Conservation (phyloP, 2,113 vertebrate species). For the Sebastes schlegelii region DNA sequence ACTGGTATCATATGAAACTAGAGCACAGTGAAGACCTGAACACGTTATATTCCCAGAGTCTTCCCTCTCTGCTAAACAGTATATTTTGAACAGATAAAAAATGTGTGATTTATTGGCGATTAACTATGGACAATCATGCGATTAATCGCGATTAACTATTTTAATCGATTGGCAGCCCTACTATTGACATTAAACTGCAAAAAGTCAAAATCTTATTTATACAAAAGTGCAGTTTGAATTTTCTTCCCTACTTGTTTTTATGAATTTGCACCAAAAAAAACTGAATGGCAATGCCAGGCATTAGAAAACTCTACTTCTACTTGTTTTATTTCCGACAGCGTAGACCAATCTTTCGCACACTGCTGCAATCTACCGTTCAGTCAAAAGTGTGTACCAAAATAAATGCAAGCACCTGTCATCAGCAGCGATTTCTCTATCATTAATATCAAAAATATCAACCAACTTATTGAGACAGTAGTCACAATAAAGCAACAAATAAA, state of each 20-base stretch:
- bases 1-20: no score
- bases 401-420: not conserved
- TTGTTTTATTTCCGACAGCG: not conserved
- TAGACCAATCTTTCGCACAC: not conserved
- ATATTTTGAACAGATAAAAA: no score
- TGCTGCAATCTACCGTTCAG: not conserved
- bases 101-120: no score
- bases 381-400: not conserved
- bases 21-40: no score
- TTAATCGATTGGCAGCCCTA: no score
- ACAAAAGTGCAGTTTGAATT: not conserved
- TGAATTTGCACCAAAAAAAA: not conserved
- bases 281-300: not conserved
- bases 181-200: not conserved
- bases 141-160: no score
- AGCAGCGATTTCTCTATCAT: constrained; percentile 1
- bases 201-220: not conserved
- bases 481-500: not conserved
- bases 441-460: not conserved
- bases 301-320: not conserved
- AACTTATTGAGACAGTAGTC: not conserved
- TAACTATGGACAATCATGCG: no score
- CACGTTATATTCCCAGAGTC: no score
- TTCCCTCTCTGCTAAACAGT: no score
- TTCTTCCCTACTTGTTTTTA: not conserved